Evolutionary conservation across 1,140 invertebrate genomes (phyloP).

Genomic region (Dendrolimus kikuchii): DNA sequence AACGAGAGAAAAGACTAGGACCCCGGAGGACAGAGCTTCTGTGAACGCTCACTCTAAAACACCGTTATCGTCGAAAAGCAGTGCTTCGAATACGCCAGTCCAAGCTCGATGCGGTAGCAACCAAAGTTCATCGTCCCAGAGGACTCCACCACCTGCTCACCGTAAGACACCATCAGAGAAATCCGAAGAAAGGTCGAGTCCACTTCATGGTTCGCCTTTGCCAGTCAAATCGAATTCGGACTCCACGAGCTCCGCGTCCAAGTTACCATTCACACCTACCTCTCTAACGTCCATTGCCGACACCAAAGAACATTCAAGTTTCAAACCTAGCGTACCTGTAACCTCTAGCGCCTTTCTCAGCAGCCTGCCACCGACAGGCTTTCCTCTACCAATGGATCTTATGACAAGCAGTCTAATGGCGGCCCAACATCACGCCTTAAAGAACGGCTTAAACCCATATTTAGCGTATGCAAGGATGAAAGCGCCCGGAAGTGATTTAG

Average conservation of each 20-base stretch:
- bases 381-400: constrained; percentile 78
- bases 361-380: constrained; percentile 71
- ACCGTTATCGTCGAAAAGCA: constrained; percentile 68
- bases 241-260: constrained; percentile 54
- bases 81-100: constrained; percentile 59
- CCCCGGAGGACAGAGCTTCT: constrained; percentile 72
- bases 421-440: constrained; percentile 80
- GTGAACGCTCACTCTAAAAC: constrained; percentile 72
- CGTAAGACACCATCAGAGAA: constrained; percentile 69
- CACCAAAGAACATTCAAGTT: constrained; percentile 79
- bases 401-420: constrained; percentile 82
- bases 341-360: constrained; percentile 71
- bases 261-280: constrained; percentile 70
- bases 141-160: constrained; percentile 70
- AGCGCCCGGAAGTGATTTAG: constrained; percentile 72
- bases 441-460: constrained; percentile 80
- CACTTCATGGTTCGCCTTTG: constrained; percentile 51
- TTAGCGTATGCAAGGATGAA: constrained; percentile 82
- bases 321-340: constrained; percentile 75
- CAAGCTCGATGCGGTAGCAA: constrained; percentile 75
- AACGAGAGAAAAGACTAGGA: constrained; percentile 74
- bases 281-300: constrained; percentile 73
- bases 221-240: constrained; percentile 64
- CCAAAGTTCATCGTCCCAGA: constrained; percentile 76
- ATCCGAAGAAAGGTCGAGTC: constrained; percentile 66